phyloP scores from a whole-genome alignment of 1,140 invertebrate genomes.

The Bathynomus jamesi region DNA sequence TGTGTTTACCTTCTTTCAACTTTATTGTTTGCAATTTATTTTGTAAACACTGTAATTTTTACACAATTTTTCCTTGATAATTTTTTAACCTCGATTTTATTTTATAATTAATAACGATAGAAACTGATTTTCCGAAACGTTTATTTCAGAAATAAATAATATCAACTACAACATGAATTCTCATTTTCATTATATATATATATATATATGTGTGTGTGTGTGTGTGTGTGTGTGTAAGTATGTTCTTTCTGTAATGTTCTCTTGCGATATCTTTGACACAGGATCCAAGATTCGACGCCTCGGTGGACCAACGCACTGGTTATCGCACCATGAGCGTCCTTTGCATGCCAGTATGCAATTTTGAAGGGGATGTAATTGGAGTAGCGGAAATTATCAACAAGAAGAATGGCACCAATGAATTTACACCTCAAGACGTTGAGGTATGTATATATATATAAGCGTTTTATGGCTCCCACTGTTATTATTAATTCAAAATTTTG shows the following conservation, averaged over 20 bases:
- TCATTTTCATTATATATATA: no score
- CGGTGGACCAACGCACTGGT: slow-evolving; percentile 77
- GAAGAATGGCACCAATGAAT: slow-evolving; percentile 71
- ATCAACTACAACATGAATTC: not conserved
- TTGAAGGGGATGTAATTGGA: slow-evolving; percentile 89
- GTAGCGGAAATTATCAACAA: slow-evolving; percentile 97
- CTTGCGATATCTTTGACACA: slow-evolving; percentile 41
- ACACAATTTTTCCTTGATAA: no score
- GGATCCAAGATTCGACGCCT: slow-evolving; percentile 78
- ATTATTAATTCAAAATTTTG: no score
- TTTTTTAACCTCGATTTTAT: no score
- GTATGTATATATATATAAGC: no score
- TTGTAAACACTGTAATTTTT: no score
- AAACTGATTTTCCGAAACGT: not conserved
- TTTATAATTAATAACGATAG: not conserved
- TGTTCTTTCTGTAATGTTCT: slow-evolving; percentile 13
- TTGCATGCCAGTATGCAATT: slow-evolving; percentile 92
- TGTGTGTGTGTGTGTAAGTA: no score
- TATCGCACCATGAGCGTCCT: slow-evolving; percentile 85
- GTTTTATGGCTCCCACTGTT: no score
- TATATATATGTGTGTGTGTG: no score
- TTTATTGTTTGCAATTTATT: no score
- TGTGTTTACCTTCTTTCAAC: no score
- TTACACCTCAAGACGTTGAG: slow-evolving; percentile 82
- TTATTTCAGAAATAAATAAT: not conserved